phyloP scores from a whole-genome alignment of 2,113 vertebrate species.

The Lathamus discolor region DNA sequence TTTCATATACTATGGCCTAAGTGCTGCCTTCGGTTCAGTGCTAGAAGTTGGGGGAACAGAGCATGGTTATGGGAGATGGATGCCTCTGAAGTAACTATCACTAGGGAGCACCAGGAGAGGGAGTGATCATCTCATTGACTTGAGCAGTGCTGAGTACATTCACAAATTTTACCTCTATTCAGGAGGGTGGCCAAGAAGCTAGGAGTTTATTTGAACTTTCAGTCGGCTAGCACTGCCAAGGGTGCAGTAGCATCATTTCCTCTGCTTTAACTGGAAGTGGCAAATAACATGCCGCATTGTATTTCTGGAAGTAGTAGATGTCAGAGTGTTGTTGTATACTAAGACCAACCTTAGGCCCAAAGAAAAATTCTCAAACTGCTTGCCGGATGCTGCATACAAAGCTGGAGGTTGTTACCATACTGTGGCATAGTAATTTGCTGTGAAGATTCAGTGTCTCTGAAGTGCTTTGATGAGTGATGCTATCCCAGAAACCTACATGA shows the following conservation, averaged over 20 bases:
- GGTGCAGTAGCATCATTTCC: background rate
- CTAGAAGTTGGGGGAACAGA: background rate
- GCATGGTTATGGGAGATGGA: background rate
- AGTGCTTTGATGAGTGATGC: background rate
- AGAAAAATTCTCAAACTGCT: background rate
- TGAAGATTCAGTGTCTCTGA: background rate
- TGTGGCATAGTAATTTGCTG: background rate
- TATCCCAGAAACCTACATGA: background rate
- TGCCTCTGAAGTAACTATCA: background rate
- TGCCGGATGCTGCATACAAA: rapidly evolving
- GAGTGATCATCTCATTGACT: background rate
- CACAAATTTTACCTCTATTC: background rate
- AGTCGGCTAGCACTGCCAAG: background rate
- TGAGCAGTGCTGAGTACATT: background rate
- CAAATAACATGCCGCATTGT: background rate
- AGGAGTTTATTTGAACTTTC: background rate
- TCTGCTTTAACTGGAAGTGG: background rate
- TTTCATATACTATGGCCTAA: rapidly evolving
- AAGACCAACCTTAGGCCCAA: background rate
- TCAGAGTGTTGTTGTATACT: background rate
- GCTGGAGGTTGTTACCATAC: background rate
- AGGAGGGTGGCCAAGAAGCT: background rate
- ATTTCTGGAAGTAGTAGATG: background rate
- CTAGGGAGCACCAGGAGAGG: background rate
- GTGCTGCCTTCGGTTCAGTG: background rate